Evolutionary conservation across 2,888 invertebrate species (phyloP).

Genomic region (Pyrocoelia pectoralis): DNA sequence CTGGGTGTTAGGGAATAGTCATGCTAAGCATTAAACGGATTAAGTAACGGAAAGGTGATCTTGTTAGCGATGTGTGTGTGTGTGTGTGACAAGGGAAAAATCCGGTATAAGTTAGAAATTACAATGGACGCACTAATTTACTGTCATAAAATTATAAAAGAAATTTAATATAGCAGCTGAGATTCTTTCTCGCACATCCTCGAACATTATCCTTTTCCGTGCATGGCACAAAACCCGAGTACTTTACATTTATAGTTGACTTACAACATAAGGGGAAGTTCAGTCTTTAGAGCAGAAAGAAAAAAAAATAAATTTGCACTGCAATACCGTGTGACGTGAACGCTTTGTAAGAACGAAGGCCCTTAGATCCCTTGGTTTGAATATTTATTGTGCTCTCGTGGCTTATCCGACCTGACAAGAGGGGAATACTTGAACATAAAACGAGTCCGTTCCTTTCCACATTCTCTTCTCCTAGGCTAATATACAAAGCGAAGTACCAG

Average conservation of each 20-base stretch:
- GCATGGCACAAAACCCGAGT: slow-evolving; percentile 9
- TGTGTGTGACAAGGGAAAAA: slow-evolving; percentile 8
- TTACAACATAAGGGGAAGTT: slow-evolving; percentile 13
- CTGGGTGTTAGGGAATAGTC: slow-evolving; percentile 1
- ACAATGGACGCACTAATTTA: slow-evolving; percentile 1
- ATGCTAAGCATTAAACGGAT: slow-evolving; percentile 7
- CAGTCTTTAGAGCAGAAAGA: slow-evolving; percentile 11
- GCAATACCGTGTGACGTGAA: slow-evolving; percentile 33
- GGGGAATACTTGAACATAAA: slow-evolving; percentile 43
- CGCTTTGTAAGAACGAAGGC: slow-evolving; percentile 39
- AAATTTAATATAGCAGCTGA: slow-evolving; percentile 12
- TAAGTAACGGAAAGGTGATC: slow-evolving; percentile 10
- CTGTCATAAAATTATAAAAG: slow-evolving; percentile 7
- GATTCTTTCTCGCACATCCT: slow-evolving; percentile 11
- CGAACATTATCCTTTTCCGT: slow-evolving; percentile 13
- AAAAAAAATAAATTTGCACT: slow-evolving; percentile 33
- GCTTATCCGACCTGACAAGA: slow-evolving; percentile 44
- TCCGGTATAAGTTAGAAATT: neutral
- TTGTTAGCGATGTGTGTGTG: neutral
- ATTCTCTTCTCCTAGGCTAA: slow-evolving; percentile 16
- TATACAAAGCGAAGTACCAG: slow-evolving; percentile 14
- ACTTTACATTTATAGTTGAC: slow-evolving; percentile 13
- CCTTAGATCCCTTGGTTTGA: slow-evolving; percentile 41
- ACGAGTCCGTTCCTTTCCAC: slow-evolving; percentile 27
- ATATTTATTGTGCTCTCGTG: slow-evolving; percentile 43